Base-by-base conservation (phyloP, 2,113 vertebrate species). In the Odobenus rosmarus region DNA sequence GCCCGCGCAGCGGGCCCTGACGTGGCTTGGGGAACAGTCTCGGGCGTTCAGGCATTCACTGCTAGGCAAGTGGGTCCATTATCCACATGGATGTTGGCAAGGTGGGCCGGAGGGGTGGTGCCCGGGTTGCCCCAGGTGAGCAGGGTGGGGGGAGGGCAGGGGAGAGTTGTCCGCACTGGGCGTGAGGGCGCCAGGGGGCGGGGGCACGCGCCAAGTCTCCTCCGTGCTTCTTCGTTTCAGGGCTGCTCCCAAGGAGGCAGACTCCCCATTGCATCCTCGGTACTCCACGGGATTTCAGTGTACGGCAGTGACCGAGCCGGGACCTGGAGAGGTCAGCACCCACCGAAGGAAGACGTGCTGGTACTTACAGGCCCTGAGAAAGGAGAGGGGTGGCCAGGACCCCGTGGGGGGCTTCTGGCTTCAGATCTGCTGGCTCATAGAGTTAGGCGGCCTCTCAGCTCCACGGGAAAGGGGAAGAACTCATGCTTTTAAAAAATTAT, bases 1-100 rank as follows among this genome's bases (percentile, higher is more conserved):
- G 14, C 69, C 21, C 0, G 0, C 59, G 21, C 51, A 1, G 10
- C 1, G 26, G 33, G 14, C 0, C 0, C 79, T 19, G 28, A 9
- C 0, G 39, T 2, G 14, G 53, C 11, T 1, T 39, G 59, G 3
- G 13, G 14, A 77, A 26, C 14, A 2, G 7, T 11, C 46, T 18
- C 0, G 26, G 42, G 74, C 4, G 26, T 4, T 15, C 3, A 4
- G 69, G 18, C 36, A 0, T 23, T 39, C 4, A 26, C 49, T 28
- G 42, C 42, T 8, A 28, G 26, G 26, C 42, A 9, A 46, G 42
- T 46, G 26, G 14, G 42, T 16, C 7, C 7, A 8, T 26, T 9
- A 26, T 49, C 26, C 14, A 9, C 74, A 18, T 8, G 15, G 74
- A 28, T 5, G 72, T 28, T 46, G 72, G 72, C 13, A 28, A 46